These are phyloP conservation scores for Enteromius trimaculatus DNA, from an alignment of 2,797 vertebrate genomes.

Conservation along the genomic window DNA sequence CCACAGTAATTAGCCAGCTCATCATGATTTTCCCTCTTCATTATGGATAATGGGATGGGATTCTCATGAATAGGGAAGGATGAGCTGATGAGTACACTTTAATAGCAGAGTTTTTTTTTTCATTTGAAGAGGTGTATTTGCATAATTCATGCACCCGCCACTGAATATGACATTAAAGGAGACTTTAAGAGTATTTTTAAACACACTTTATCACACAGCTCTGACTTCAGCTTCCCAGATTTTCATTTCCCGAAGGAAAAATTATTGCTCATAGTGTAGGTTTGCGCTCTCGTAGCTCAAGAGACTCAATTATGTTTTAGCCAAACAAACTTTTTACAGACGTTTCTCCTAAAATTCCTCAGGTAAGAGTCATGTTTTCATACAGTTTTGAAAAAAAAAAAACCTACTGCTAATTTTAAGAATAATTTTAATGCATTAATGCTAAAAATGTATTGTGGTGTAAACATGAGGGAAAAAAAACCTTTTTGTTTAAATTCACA, in stretches of 20 bases:
- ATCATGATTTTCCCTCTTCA: constrained; percentile 69
- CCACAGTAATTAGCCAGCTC: constrained; percentile 57
- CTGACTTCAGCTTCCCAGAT: constrained; percentile 12
- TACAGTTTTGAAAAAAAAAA: background rate
- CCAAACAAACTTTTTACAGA: background rate
- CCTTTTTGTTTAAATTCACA: background rate
- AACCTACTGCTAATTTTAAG: background rate
- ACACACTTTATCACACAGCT: constrained; percentile 49
- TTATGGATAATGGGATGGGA: constrained; percentile 72
- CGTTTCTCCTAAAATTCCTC: background rate
- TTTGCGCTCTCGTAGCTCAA: background rate
- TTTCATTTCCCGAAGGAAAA: constrained; percentile 11
- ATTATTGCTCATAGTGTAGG: background rate
- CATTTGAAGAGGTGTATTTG: constrained; percentile 76
- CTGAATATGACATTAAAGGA: constrained; percentile 65
- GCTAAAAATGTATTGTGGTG: background rate
- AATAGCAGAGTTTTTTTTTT: constrained; percentile 72
- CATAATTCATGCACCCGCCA: constrained; percentile 76
- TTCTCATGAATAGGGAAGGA: constrained; percentile 72
- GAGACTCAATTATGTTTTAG: background rate
- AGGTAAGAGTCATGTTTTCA: background rate
- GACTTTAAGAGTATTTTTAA: constrained; percentile 57
- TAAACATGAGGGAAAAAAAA: background rate
- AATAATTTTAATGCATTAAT: background rate
- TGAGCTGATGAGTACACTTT: constrained; percentile 77